These are phyloP conservation scores for Bufo gargarizans DNA, from an alignment of 2,113 vertebrate species.

Conservation along the genomic window DNA sequence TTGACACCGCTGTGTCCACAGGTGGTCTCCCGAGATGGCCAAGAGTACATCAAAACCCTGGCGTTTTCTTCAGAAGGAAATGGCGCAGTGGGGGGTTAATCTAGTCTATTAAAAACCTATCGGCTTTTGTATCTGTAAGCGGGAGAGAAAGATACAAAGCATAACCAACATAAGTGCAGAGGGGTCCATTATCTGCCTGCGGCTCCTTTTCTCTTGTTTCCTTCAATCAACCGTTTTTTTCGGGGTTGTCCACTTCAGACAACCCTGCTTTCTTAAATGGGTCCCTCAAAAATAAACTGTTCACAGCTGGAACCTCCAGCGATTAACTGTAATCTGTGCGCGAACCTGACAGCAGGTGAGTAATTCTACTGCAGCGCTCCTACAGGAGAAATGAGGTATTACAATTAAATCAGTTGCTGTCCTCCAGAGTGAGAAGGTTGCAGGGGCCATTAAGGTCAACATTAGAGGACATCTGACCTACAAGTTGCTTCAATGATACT, in stretches of 20 bases:
- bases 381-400: background rate
- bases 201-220: background rate
- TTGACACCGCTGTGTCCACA: background rate
- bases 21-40: background rate
- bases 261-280: background rate
- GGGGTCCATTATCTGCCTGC: background rate
- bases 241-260: background rate
- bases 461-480: too few species aligned
- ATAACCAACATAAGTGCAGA: background rate
- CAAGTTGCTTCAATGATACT: too few species aligned
- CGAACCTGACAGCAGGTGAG: background rate
- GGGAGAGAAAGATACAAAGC: background rate
- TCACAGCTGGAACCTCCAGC: background rate
- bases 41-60: background rate
- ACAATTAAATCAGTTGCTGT: background rate
- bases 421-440: too few species aligned
- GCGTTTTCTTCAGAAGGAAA: constrained; percentile 1
- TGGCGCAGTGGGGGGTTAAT: constrained; percentile 3
- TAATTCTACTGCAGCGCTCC: background rate
- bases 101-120: constrained; percentile 16
- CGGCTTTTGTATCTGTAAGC: constrained; percentile 15
- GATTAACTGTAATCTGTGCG: background rate
- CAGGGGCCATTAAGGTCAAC: too few species aligned
- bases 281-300: background rate
- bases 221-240: background rate